Evolutionary conservation across 2,797 vertebrate genomes (phyloP), one percentile per base, ranked within the genome.

Genomic region (Alfaro cultratus): DNA sequence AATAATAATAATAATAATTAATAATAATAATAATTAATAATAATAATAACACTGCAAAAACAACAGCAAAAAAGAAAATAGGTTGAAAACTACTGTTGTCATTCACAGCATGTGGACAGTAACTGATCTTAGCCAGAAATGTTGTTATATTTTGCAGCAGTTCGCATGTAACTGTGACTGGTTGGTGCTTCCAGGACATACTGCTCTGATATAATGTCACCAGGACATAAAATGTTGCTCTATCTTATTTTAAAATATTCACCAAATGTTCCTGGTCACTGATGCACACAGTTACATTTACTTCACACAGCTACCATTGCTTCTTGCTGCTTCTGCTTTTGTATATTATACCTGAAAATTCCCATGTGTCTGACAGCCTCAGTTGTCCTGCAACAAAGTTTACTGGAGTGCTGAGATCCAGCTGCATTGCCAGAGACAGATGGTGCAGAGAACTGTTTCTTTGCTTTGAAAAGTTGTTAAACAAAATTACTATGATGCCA

Each of bases 351-450:
- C 8, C 60, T 16, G 16, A 7, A 36, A 39, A 49, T 34, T n/a
- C 13, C 23, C 46, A 70, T n/a, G 10, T 64, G 36, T 49, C 45
- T 46, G 26, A 34, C 26, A 12, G n/a, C 16, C 39, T 60, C n/a
- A 13, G 55, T 41, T 74, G 73, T 43, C 55, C 21, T 76, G 74
- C 18, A 34, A 64, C 57, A 76, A 26, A 12, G 45, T 64, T 71
- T n/a, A n/a, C 68, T n/a, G 43, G 13, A 64, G 43, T 76, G 29
- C 29, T 45, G 23, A 47, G 29, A 71, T 29, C 23, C 10, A 43
- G 11, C 11, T 64, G 29, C 31, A 64, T 45, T 71, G 41, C 21
- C 39, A 68, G 11, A 39, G 39, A 60, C 74, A 62, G 9, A 21
- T 12, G n/a, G 41, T 76, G 16, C n/a, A 34, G 74, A 62, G 16